phyloP scores from a whole-genome alignment of 2,113 vertebrate species.

The Rhynchopsitta pachyrhyncha region DNA sequence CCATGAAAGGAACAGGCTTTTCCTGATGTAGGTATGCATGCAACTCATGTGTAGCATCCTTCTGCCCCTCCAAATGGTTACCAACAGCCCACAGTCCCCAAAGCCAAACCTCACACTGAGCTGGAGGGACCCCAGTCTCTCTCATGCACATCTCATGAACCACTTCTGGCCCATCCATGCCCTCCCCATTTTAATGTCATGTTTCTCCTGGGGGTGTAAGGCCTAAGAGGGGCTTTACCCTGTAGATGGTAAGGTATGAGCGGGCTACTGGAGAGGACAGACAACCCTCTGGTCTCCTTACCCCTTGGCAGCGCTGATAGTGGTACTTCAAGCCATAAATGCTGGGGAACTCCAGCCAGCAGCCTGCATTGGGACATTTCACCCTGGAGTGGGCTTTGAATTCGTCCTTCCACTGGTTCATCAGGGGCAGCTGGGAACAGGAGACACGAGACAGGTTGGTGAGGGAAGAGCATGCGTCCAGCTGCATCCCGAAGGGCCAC shows the following conservation, averaged over 20 bases:
- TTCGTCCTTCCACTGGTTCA: constrained; percentile 96
- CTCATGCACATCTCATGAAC: rapidly evolving
- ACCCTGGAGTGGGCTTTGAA: constrained; percentile 93
- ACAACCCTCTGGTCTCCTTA: constrained; percentile 69
- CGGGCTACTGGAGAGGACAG: neutral
- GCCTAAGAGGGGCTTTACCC: neutral
- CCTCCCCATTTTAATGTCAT: neutral
- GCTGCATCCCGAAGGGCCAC: neutral
- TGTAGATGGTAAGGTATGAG: neutral
- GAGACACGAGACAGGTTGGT: neutral
- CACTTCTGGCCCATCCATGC: neutral
- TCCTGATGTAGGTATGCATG: neutral
- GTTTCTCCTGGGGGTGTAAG: neutral
- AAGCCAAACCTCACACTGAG: neutral
- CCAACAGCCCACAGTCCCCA: rapidly evolving
- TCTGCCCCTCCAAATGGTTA: neutral
- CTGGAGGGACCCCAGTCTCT: neutral
- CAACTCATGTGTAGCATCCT: neutral
- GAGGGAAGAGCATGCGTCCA: neutral
- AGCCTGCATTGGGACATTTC: constrained; percentile 92
- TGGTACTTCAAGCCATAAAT: constrained; percentile 98
- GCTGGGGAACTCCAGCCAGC: constrained; percentile 97
- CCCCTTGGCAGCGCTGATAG: constrained; percentile 96
- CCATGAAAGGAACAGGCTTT: neutral
- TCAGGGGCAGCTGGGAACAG: constrained; percentile 82